Percentiles rank a stretch among this genome's conserved stretches.
phyloP scores from a whole-genome alignment of 1,140 invertebrate genomes.

The Cotesia glomerata region DNA sequence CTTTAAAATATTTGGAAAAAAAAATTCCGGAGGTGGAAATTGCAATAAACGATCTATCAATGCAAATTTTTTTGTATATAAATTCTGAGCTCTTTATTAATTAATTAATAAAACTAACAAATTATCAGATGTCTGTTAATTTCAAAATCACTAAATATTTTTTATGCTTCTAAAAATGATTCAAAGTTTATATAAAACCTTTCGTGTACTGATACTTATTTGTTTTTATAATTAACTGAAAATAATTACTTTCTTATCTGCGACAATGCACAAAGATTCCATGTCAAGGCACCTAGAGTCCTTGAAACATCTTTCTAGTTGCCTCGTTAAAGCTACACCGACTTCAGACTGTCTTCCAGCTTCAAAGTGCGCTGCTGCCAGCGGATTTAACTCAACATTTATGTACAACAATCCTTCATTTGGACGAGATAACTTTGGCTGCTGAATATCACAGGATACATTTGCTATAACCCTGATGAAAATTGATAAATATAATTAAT shows the following conservation, averaged over 20 bases:
- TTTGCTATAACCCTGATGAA: conserved; percentile 79
- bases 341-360: conserved; percentile 73
- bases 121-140: no score
- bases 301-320: conserved; percentile 89
- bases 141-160: no score
- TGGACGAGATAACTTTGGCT: conserved; percentile 81
- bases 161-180: no score
- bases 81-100: no score
- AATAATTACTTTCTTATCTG: conserved; percentile 80
- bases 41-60: no score
- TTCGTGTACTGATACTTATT: no score
- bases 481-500: neutral
- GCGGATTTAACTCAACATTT: conserved; percentile 85
- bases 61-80: no score
- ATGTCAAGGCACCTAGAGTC: conserved; percentile 89
- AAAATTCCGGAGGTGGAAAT: no score
- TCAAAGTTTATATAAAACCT: no score
- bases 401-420: conserved; percentile 88
- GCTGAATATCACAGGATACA: conserved; percentile 84
- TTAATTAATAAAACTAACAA: no score
- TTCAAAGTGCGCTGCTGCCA: conserved; percentile 84
- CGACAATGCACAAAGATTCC: conserved; percentile 90
- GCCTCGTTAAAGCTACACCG: conserved; percentile 78
- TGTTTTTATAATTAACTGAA: neutral
- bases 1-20: no score